Percentiles rank a stretch among this genome's conserved stretches.
These are phyloP conservation scores for Spodoptera littoralis DNA, from an alignment of 2,888 invertebrate genomes.

Conservation along the genomic window DNA sequence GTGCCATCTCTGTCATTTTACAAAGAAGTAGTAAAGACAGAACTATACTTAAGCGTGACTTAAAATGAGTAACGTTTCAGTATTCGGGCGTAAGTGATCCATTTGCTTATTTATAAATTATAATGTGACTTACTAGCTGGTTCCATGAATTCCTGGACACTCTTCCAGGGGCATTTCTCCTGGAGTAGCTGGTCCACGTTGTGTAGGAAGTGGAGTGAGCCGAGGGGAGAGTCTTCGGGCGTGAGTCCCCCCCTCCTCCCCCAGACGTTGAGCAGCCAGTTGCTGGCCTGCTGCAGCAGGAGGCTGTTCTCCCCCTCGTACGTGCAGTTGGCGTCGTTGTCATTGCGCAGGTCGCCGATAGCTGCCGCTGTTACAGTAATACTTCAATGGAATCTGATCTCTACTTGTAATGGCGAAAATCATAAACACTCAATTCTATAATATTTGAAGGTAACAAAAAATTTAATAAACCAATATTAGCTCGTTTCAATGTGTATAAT, in stretches of 20 bases:
- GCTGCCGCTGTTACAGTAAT: constrained; percentile 88
- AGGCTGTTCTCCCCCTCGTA: constrained; percentile 98
- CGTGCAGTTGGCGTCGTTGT: constrained; percentile 95
- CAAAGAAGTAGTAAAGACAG: no score
- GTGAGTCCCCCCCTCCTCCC: constrained; percentile 43
- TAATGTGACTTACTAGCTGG: constrained; percentile 84
- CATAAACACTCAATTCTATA: no score
- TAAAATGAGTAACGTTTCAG: no score
- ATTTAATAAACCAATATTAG: no score
- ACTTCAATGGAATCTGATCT: no score
- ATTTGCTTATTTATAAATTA: neutral
- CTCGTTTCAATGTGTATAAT: no score
- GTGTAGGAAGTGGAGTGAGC: constrained; percentile 90
- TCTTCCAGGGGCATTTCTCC: constrained; percentile 85
- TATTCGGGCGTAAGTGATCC: no score
- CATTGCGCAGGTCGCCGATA: constrained; percentile 92
- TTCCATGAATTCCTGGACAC: constrained; percentile 82
- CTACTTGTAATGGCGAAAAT: neutral
- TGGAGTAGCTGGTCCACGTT: constrained; percentile 86
- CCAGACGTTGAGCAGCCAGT: constrained; percentile 93
- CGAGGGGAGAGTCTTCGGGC: constrained; percentile 89
- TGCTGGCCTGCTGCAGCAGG: constrained; percentile 95
- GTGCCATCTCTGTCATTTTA: no score
- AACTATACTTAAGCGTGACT: no score
- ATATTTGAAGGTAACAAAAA: no score